Percentiles rank a stretch among this genome's conserved stretches.
These are phyloP conservation scores for Lottia scabra DNA, from an alignment of 2,888 invertebrate genomes.

Conservation along the genomic window DNA sequence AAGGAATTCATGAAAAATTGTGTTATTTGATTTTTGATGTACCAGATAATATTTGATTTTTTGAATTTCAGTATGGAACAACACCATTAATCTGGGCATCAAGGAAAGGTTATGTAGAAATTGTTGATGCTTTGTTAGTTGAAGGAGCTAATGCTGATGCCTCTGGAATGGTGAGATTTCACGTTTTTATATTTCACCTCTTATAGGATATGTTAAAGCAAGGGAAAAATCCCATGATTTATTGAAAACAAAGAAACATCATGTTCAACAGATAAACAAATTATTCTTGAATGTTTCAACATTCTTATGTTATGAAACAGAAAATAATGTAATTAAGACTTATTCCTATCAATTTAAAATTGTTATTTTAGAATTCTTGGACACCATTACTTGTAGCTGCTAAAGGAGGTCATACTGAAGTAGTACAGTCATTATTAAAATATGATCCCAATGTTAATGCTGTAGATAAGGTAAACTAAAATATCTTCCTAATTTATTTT, in stretches of 20 bases:
- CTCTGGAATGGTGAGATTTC: constrained; percentile 82
- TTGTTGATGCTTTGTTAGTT: constrained; percentile 63
- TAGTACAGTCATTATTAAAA: constrained; percentile 82
- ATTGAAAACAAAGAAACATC: too few relatives aligned
- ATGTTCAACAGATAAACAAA: too few relatives aligned
- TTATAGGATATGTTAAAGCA: too few relatives aligned
- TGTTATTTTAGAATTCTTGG: constrained; percentile 85
- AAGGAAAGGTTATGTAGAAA: constrained; percentile 63
- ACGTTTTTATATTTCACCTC: too few relatives aligned
- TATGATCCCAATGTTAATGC: constrained; percentile 89
- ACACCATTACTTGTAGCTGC: constrained; percentile 85
- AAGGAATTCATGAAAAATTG: too few relatives aligned
- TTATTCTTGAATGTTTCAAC: too few relatives aligned
- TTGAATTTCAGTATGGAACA: constrained; percentile 82
- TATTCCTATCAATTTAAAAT: background rate
- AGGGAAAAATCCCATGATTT: too few relatives aligned
- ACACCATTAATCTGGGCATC: constrained; percentile 81
- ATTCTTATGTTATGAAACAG: too few relatives aligned
- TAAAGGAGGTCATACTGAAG: constrained; percentile 80
- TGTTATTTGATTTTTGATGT: too few relatives aligned
- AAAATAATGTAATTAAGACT: too few relatives aligned
- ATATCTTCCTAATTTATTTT: too few relatives aligned
- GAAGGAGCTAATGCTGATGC: constrained; percentile 84
- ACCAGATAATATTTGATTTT: too few relatives aligned
- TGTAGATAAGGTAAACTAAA: constrained; percentile 75